These are phyloP conservation scores for Scylla paramamosain DNA, from an alignment of 1,140 invertebrate species.

Conservation along the genomic window DNA sequence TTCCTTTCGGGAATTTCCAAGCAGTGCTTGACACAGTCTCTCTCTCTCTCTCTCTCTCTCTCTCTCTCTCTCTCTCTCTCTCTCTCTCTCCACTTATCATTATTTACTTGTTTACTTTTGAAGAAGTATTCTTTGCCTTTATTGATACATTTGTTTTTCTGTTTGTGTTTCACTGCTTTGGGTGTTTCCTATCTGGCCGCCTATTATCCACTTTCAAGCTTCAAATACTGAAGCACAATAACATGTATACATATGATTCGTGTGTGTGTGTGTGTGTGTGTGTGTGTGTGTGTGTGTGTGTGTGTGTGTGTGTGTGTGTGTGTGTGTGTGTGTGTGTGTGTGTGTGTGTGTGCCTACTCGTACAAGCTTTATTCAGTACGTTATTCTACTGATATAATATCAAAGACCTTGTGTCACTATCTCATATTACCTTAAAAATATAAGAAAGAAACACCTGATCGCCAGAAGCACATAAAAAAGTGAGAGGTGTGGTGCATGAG, in stretches of 20 bases:
- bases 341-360: constrained; percentile 32
- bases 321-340: not conserved
- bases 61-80: not conserved
- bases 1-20: constrained; percentile 34
- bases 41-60: constrained; percentile 15
- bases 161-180: not conserved
- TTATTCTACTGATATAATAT: too few relatives aligned
- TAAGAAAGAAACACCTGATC: too few relatives aligned
- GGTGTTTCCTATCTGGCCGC: too few relatives aligned
- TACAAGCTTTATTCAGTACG: too few relatives aligned
- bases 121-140: not conserved
- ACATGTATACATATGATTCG: too few relatives aligned
- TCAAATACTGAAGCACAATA: too few relatives aligned
- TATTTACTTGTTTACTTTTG: not conserved
- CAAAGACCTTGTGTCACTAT: too few relatives aligned
- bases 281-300: not conserved
- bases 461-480: too few relatives aligned
- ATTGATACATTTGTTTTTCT: not conserved
- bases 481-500: too few relatives aligned
- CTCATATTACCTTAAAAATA: too few relatives aligned
- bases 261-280: not conserved
- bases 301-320: constrained; percentile 18
- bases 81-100: not conserved
- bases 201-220: too few relatives aligned
- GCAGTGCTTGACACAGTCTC: not conserved